Evolutionary conservation across 2,888 invertebrate genomes (phyloP).

Genomic region (Hyles lineata): DNA sequence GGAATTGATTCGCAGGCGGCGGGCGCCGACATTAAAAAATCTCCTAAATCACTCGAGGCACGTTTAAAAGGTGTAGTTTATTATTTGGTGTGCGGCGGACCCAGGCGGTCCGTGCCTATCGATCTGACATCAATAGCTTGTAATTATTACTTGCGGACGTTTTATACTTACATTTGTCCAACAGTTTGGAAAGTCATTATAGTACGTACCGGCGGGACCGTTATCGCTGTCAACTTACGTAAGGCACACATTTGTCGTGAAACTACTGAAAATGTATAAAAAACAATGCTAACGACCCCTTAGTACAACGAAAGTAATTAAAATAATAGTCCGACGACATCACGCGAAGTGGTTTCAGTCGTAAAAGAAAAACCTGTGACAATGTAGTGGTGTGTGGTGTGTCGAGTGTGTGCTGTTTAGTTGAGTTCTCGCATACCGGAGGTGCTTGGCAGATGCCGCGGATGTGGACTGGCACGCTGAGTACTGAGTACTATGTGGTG

Average conservation of each 20-base stretch:
- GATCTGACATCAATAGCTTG: slow-evolving; percentile 56
- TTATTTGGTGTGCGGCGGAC: slow-evolving; percentile 51
- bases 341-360: slow-evolving; percentile 73
- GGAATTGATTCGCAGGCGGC: slow-evolving; percentile 55
- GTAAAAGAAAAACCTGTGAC: slow-evolving; percentile 58
- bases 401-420: slow-evolving; percentile 14
- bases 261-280: slow-evolving; percentile 63
- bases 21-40: slow-evolving; percentile 32
- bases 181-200: slow-evolving; percentile 69
- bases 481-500: too few species aligned
- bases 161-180: slow-evolving; percentile 50
- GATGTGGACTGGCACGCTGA: slow-evolving; percentile 38
- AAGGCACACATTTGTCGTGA: slow-evolving; percentile 56
- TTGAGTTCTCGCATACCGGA: slow-evolving; percentile 22
- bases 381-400: slow-evolving; percentile 45
- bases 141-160: slow-evolving; percentile 59
- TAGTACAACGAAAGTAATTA: slow-evolving; percentile 77
- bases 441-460: slow-evolving; percentile 30
- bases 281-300: slow-evolving; percentile 67
- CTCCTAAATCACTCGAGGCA: slow-evolving; percentile 54
- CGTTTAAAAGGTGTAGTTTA: slow-evolving; percentile 55
- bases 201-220: slow-evolving; percentile 46
- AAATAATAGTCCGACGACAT: slow-evolving; percentile 75
- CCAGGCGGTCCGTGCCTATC: slow-evolving; percentile 51
- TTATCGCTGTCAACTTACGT: slow-evolving; percentile 54